These are phyloP conservation scores for Lacanobia oleracea DNA, from an alignment of 2,888 invertebrate species.

Conservation along the genomic window DNA sequence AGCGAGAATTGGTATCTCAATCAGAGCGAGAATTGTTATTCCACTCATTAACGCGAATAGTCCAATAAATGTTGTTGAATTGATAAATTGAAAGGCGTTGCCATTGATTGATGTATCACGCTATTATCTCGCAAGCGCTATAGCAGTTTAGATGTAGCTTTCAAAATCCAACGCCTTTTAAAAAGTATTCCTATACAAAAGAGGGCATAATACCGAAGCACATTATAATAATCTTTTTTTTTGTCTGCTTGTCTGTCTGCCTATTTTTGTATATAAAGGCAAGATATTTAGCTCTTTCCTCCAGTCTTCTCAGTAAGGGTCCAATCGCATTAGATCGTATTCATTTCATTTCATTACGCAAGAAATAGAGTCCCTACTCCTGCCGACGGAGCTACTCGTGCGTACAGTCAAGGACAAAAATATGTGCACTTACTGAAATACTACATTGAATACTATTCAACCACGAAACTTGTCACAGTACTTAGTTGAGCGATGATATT, in stretches of 20 bases:
- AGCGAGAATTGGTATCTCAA: too few relatives aligned
- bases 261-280: background rate
- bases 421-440: background rate
- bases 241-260: background rate
- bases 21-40: too few relatives aligned
- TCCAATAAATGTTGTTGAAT: background rate
- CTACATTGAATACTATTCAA: too few relatives aligned
- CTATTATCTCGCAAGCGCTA: background rate
- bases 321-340: slow-evolving; percentile 53
- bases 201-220: background rate
- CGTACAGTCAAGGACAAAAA: slow-evolving; percentile 8
- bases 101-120: background rate
- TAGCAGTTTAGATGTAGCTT: background rate
- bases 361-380: slow-evolving; percentile 29
- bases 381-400: background rate
- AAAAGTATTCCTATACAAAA: background rate
- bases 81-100: background rate
- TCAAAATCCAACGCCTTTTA: background rate
- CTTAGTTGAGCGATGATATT: too few relatives aligned
- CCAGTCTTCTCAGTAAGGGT: slow-evolving; percentile 34
- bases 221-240: background rate
- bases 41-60: too few relatives aligned
- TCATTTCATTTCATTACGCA: slow-evolving; percentile 57
- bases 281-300: slow-evolving; percentile 11
- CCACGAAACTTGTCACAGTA: too few relatives aligned